Base-by-base conservation (phyloP, 1,140 invertebrate genomes). In the Zaprionus davidi region DNA sequence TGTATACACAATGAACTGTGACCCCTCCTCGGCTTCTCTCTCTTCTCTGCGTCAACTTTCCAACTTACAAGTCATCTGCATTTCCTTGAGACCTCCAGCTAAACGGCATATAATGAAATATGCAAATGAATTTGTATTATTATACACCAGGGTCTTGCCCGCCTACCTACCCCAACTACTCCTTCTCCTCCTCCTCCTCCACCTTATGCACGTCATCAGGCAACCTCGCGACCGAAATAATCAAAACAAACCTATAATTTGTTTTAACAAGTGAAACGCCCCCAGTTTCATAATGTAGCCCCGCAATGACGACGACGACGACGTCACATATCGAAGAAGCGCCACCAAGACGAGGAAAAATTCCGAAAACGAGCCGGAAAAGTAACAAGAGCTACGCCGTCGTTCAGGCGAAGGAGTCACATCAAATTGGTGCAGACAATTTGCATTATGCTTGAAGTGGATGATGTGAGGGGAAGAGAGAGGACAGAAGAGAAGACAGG, bases 221-320 rank as follows among this genome's bases (percentile, higher is more conserved):
- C 70, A 34, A 57, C 36, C n/a, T 28, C 44, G 20, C 28, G n/a
- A 53, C 44, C 41, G 58, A 78, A 81, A 87, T 83, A 81, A 87
- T 84, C 81, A 88, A 83, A 88, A 84, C 84, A 82, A 87, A 81
- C 84, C 84, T 84, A 88, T 88, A 87, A 87, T 87, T 87, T 87
- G 81, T 73, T 81, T 88, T 88, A 87, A 88, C 84, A 87, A 87
- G 83, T 88, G 74, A 87, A 87, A 83, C 84, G 83, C 83, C 83
- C 71, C 78, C 49, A 69, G 80, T 80, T 87, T 80, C 82, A 85
- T 81, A 84, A 84, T 81, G 81, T 63, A 69, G 46, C 76, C 55
- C 38, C 59, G 2, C 28, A 7, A 17, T 11, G 24, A n/a, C 28
- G 6, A 34, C 3, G 9, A 20, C 22, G n/a, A 17, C 57, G 15